Percentiles rank a stretch among this genome's conserved stretches.
Evolutionary conservation across 1,140 invertebrate species (phyloP).

Genomic region (Sycophaga agraensis): DNA sequence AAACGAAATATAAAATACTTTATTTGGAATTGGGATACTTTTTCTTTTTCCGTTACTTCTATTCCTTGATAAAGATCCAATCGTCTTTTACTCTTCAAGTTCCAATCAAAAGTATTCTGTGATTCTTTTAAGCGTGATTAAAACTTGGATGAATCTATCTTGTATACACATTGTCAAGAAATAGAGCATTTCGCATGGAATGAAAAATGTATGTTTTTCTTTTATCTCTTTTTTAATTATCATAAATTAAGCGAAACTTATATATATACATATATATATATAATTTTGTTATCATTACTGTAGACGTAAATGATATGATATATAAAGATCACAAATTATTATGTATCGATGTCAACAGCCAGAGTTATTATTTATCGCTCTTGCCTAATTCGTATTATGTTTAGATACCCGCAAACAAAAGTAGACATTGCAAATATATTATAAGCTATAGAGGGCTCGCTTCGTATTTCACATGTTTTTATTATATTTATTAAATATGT

Average conservation of each 20-base stretch:
- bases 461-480: constrained; percentile 7
- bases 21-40: no score
- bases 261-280: no score
- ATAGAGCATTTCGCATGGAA: constrained; percentile 40
- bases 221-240: no score
- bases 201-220: constrained; percentile 25
- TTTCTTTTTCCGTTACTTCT: no score
- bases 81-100: no score
- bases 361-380: neutral
- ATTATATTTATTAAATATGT: neutral
- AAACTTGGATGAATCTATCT: constrained; percentile 11
- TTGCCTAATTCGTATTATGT: constrained; percentile 10
- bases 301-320: neutral
- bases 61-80: no score
- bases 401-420: constrained; percentile 14
- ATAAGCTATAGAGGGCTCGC: neutral
- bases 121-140: no score
- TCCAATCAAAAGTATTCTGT: no score
- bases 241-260: neutral
- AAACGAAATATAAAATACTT: no score
- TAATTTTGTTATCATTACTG: constrained; percentile 6
- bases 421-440: constrained; percentile 9
- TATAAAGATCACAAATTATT: neutral
- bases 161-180: constrained; percentile 29
- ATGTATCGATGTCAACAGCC: neutral